Evolutionary conservation across 92 coral and sea anemone genomes (phyloP), one percentile per base, ranked within the genome.

Genomic region (Palythoa caribaeorum): DNA sequence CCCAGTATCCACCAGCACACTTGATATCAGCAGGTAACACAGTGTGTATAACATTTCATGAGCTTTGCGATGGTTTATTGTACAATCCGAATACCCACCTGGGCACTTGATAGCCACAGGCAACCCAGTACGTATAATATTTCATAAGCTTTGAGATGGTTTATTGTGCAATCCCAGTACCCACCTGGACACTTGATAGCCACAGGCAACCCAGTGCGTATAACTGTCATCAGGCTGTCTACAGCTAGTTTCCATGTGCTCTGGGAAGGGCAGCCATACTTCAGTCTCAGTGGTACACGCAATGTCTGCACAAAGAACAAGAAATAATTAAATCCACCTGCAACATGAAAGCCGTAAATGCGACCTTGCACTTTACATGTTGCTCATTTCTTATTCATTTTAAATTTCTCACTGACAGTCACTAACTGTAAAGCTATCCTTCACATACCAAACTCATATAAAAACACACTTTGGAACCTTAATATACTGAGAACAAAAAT

Each of bases 231-330:
- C 81, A 97, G 92, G 38, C 98, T 94, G 44, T 95, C 94, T 47
- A 97, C 96, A 1, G 99, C 99, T 19, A 97, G 92, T 85, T 97
- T 97, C 99, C 99, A 97, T 11, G 99, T 97, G 86, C 98, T 92
- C 86, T 97, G 99, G 38, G 98, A 94, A 55, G 98, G 90, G 79
- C 99, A 97, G 84, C 94, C 94, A 85, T 97, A 97, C 90, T 97
- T 97, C 73, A 97, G 92, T 40, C 92, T 93, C 78, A 97, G 89
- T 15, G 99, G 99, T 48, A 92, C 81, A 81, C 94, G 96, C 38
- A 97, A 88, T 20, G 96, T 92, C 99, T 97, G 92, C 16, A 80
- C 70, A 81, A 72, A 57, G 66, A 60, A 8, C 0, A 15, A 52
- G 13, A 63, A 39, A 5, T 71, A 13, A 68, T 13, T 15, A 55